A percentile compares a stretch with the other conserved stretches of the same genome.
Evolutionary conservation across 2,113 vertebrate genomes (phyloP).

Genomic region (Xiphophorus couchianus): DNA sequence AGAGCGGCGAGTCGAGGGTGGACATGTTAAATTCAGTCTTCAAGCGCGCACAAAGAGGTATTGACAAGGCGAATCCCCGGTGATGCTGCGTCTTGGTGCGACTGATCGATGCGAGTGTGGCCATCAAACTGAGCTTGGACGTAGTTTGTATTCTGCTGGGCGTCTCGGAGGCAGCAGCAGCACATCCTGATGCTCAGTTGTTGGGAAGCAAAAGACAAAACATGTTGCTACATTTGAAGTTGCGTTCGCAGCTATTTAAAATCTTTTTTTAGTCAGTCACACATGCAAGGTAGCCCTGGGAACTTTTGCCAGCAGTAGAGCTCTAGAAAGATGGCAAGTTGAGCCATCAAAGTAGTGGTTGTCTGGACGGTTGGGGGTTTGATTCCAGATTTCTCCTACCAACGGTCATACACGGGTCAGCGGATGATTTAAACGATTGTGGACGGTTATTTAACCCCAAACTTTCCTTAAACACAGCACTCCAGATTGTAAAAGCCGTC

Average conservation of each 20-base stretch:
- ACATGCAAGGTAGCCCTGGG: neutral
- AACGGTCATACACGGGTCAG: no score
- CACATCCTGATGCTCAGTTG: slow-evolving; percentile 51
- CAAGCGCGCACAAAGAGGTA: slow-evolving; percentile 57
- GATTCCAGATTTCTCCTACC: no score
- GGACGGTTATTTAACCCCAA: no score
- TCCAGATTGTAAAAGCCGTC: neutral
- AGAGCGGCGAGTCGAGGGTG: slow-evolving; percentile 9
- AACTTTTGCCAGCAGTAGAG: neutral
- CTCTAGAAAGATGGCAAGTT: neutral
- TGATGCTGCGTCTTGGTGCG: slow-evolving; percentile 47
- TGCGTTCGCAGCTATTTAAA: slow-evolving; percentile 4
- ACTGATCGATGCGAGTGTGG: slow-evolving; percentile 69
- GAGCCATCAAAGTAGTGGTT: neutral
- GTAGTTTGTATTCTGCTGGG: slow-evolving; percentile 75
- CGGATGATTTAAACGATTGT: no score
- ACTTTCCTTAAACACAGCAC: neutral
- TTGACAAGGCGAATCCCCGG: slow-evolving; percentile 59
- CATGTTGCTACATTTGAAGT: slow-evolving; percentile 8
- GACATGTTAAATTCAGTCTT: slow-evolving; percentile 62
- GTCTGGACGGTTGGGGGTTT: neutral
- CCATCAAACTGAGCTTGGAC: slow-evolving; percentile 58
- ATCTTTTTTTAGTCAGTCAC: slow-evolving; percentile 4
- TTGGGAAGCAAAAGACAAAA: slow-evolving; percentile 39
- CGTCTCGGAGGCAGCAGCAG: slow-evolving; percentile 60